Conservation (phyloP, 2,888 invertebrate species). For the Oxyscelio sp. region DNA sequence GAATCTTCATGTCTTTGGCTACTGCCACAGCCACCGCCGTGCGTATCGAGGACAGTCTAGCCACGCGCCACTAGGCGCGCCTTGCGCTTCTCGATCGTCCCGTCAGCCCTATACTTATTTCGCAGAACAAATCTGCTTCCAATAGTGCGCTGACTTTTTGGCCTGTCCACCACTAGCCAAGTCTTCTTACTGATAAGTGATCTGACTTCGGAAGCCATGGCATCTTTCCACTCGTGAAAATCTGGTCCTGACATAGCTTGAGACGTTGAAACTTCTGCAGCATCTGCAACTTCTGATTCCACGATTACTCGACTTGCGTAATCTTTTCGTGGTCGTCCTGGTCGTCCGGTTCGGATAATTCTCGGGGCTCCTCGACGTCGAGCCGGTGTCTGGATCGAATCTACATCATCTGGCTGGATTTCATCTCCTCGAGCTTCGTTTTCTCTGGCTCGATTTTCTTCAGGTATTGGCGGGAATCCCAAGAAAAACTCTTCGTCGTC, state of each 20-base stretch:
- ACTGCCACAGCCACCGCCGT: constrained; percentile 64
- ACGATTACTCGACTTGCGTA: not conserved
- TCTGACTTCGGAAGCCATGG: constrained; percentile 37
- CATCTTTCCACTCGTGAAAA: constrained; percentile 32
- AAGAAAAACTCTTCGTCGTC: too few species aligned
- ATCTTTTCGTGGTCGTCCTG: constrained; percentile 4
- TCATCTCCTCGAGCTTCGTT: not conserved
- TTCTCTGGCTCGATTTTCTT: not conserved
- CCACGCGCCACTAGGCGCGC: constrained; percentile 42
- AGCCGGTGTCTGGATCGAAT: too few species aligned
- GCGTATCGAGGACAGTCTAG: constrained; percentile 30
- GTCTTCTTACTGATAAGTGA: constrained; percentile 12
- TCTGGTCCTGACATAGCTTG: constrained; percentile 17
- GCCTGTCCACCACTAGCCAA: constrained; percentile 39
- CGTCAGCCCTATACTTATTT: constrained; percentile 26
- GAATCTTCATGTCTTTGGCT: constrained; percentile 56
- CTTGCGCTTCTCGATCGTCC: constrained; percentile 17
- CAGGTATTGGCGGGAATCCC: too few species aligned
- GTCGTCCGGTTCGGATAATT: not conserved
- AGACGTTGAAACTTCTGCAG: constrained; percentile 6
- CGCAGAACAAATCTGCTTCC: too few species aligned
- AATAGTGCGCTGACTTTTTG: constrained; percentile 14
- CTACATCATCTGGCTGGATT: too few species aligned
- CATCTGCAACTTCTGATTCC: not conserved
- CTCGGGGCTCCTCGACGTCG: not conserved